phyloP scores from a whole-genome alignment of 1,140 invertebrate species.

The Wasmannia auropunctata region DNA sequence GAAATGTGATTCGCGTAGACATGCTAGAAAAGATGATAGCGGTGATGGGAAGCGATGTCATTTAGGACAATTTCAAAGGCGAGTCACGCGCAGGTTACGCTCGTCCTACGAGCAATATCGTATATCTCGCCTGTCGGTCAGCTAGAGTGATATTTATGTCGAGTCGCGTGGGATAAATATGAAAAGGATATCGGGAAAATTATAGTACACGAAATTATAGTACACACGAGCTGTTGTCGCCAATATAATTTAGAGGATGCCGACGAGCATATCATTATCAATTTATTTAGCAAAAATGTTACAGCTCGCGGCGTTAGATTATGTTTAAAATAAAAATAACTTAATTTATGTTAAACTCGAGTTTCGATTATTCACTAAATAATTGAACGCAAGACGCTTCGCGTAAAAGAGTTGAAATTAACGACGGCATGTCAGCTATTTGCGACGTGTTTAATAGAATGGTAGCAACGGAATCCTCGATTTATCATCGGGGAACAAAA shows the following conservation, averaged over 20 bases:
- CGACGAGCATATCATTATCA: neutral
- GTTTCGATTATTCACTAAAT: neutral
- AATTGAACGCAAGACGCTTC: no score
- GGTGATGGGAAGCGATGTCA: slow-evolving; percentile 58
- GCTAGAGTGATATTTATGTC: slow-evolving; percentile 65
- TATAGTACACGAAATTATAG: slow-evolving; percentile 36
- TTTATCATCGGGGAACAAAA: slow-evolving; percentile 55
- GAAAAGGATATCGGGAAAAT: slow-evolving; percentile 51
- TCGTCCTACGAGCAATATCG: slow-evolving; percentile 63
- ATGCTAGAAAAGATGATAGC: slow-evolving; percentile 25
- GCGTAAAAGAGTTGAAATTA: slow-evolving; percentile 32
- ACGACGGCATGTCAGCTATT: slow-evolving; percentile 22
- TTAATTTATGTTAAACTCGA: neutral
- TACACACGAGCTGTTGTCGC: neutral
- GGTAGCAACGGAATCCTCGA: slow-evolving; percentile 39
- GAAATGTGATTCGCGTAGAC: slow-evolving; percentile 16
- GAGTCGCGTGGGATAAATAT: slow-evolving; percentile 59
- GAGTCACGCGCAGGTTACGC: slow-evolving; percentile 58
- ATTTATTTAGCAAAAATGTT: neutral
- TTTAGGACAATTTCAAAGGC: slow-evolving; percentile 66
- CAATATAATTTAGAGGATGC: neutral
- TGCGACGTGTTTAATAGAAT: slow-evolving; percentile 11
- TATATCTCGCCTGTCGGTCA: slow-evolving; percentile 68
- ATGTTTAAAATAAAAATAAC: neutral
- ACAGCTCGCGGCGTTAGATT: neutral